Evolutionary conservation across 1,140 invertebrate genomes (phyloP).

Genomic region (Drosophila rufa): DNA sequence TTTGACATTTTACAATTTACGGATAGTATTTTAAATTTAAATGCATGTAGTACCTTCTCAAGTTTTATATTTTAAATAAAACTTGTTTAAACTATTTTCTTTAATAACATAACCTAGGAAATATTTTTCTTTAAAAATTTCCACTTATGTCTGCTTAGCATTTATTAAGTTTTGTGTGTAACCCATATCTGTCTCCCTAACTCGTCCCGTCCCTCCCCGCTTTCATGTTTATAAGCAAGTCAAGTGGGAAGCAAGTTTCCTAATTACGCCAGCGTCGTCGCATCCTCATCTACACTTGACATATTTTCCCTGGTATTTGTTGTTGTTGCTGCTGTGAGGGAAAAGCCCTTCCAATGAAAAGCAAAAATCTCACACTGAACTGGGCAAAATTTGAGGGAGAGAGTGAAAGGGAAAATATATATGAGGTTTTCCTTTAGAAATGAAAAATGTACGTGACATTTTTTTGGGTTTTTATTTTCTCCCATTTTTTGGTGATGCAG

Average conservation of each 20-base stretch:
- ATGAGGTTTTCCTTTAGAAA: constrained; percentile 29
- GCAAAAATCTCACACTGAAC: constrained; percentile 9
- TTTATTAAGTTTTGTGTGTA: constrained; percentile 1
- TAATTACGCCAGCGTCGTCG: constrained; percentile 65
- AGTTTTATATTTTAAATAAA: too few relatives aligned
- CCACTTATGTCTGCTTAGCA: background rate
- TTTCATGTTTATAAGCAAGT: constrained; percentile 54
- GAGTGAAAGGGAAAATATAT: constrained; percentile 7
- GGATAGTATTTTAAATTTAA: too few relatives aligned
- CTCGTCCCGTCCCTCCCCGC: background rate
- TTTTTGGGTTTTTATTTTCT: constrained; percentile 19
- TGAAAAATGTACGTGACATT: constrained; percentile 35
- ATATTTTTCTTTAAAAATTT: too few relatives aligned
- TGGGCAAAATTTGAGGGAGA: constrained; percentile 6
- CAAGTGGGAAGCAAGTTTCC: constrained; percentile 77
- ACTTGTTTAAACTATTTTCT: too few relatives aligned
- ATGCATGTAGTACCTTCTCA: too few relatives aligned
- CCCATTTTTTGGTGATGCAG: constrained; percentile 12
- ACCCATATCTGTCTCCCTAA: background rate
- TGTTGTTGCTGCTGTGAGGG: constrained; percentile 13
- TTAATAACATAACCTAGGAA: too few relatives aligned
- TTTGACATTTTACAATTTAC: too few relatives aligned
- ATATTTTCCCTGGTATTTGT: constrained; percentile 54
- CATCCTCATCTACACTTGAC: constrained; percentile 64
- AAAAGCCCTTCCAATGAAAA: constrained; percentile 5